phyloP scores from a whole-genome alignment of 2,888 invertebrate species.

The Apamea monoglypha region DNA sequence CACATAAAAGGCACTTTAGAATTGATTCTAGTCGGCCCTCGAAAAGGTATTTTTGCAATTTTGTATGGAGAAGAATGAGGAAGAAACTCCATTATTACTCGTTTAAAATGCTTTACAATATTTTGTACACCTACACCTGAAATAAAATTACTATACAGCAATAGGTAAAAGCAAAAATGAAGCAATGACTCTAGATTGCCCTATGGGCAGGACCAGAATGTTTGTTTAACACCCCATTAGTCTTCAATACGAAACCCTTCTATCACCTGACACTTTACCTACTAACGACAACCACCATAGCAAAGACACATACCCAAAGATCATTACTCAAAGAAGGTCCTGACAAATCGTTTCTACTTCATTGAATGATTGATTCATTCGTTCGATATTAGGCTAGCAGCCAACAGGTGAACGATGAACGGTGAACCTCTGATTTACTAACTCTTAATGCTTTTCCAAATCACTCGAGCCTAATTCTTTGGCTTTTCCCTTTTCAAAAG shows the following conservation, averaged over 20 bases:
- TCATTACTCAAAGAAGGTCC: conserved; percentile 66
- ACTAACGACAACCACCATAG: conserved; percentile 20
- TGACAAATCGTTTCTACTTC: conserved; percentile 85
- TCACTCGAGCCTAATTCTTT: conserved; percentile 82
- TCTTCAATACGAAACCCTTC: background rate
- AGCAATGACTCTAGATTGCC: too few species aligned
- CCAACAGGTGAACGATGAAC: conserved; percentile 83
- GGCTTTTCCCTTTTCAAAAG: conserved; percentile 86
- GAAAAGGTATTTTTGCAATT: too few species aligned
- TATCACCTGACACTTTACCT: background rate
- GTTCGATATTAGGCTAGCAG: conserved; percentile 69
- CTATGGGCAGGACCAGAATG: too few species aligned
- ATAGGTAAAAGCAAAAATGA: too few species aligned
- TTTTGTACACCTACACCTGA: too few species aligned
- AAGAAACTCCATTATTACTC: too few species aligned
- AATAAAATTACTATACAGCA: too few species aligned
- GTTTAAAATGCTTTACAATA: too few species aligned
- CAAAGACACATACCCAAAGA: conserved; percentile 38
- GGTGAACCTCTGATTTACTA: conserved; percentile 84
- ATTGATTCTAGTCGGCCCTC: too few species aligned
- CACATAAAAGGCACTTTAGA: too few species aligned
- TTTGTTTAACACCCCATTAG: background rate
- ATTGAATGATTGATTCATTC: conserved; percentile 89
- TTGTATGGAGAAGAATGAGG: too few species aligned
- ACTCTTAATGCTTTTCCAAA: conserved; percentile 85